These are phyloP conservation scores for Anodontia alba DNA, from an alignment of 2,888 invertebrate genomes.

Conservation along the genomic window DNA sequence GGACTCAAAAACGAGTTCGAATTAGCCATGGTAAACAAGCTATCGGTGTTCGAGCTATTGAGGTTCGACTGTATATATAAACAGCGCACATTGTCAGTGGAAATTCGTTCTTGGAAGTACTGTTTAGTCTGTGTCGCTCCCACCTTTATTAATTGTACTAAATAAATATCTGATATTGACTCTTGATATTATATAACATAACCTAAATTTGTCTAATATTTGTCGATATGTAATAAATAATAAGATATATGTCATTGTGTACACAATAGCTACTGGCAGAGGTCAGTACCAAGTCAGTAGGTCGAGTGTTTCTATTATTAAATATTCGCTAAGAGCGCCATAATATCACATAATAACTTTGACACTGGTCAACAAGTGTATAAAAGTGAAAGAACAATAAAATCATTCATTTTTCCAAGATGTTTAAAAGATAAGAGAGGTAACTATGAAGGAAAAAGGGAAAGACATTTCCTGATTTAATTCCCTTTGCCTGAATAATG, in stretches of 20 bases:
- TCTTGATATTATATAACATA: neutral
- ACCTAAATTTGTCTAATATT: slow-evolving; percentile 9
- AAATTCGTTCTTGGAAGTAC: no score
- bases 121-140: no score
- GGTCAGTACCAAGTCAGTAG: slow-evolving; percentile 44
- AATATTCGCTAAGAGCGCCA: slow-evolving; percentile 27
- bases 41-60: no score
- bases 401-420: no score
- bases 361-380: slow-evolving; percentile 20
- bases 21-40: no score
- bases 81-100: no score
- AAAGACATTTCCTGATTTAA: no score
- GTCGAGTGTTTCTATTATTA: slow-evolving; percentile 37
- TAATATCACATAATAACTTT: slow-evolving; percentile 28
- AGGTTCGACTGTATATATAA: no score
- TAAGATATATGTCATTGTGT: neutral
- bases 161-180: neutral
- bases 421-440: no score
- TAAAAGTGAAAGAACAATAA: neutral
- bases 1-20: no score
- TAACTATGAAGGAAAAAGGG: no score
- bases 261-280: slow-evolving; percentile 10
- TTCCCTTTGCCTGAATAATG: no score
- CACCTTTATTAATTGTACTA: neutral
- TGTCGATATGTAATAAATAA: neutral